These are phyloP conservation scores for Ascidia mentula DNA, from an alignment of 23 tunicate species.

Conservation along the genomic window DNA sequence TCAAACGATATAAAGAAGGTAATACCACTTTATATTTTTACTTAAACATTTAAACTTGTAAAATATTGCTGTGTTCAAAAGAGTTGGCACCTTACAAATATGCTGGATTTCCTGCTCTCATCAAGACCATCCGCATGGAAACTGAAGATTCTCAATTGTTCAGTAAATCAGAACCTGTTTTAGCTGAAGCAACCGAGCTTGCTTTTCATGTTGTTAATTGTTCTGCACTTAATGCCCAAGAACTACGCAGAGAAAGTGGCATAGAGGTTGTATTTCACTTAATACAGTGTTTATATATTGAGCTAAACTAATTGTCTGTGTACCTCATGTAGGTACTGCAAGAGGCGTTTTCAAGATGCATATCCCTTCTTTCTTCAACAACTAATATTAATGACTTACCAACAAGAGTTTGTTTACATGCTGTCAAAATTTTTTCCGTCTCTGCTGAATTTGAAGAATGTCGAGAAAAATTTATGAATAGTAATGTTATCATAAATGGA, in stretches of 20 bases:
- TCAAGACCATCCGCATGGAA: constrained; percentile 90
- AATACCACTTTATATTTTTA: not conserved
- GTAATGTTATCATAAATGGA: constrained; percentile 57
- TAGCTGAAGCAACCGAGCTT: constrained; percentile 89
- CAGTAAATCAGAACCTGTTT: constrained; percentile 82
- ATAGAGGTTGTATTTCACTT: constrained; percentile 47
- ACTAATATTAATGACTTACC: constrained; percentile 71
- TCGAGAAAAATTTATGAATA: constrained; percentile 77
- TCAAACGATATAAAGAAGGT: constrained; percentile 89
- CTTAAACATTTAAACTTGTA: not conserved
- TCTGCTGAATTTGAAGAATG: constrained; percentile 97
- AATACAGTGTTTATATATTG: not conserved
- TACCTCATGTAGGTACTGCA: constrained; percentile 55
- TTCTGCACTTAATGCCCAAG: constrained; percentile 99
- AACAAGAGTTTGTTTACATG: constrained; percentile 66
- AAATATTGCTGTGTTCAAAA: no score
- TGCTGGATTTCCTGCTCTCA: constrained; percentile 97
- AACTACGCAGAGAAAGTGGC: constrained; percentile 87
- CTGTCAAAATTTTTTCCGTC: constrained; percentile 71
- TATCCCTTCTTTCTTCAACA: constrained; percentile 51
- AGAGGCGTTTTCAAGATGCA: constrained; percentile 71
- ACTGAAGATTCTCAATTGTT: constrained; percentile 81
- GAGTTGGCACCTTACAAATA: constrained; percentile 98
- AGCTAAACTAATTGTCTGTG: not conserved
- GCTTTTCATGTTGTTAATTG: constrained; percentile 98